Evolutionary conservation across 2,113 vertebrate species (phyloP), one percentile per base, ranked within the genome.

Genomic region (Grus americana): DNA sequence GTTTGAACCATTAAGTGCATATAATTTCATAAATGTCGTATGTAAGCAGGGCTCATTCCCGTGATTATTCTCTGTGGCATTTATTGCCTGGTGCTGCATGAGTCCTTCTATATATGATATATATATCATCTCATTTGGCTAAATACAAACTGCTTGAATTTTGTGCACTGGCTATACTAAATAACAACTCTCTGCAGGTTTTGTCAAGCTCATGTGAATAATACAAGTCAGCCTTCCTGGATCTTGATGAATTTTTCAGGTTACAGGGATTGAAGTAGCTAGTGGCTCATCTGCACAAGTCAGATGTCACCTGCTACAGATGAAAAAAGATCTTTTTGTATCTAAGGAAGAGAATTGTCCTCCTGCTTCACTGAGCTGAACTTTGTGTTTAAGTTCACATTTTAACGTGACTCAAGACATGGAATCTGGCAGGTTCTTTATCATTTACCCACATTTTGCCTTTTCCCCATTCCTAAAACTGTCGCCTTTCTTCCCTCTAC

Each of bases 391-490:
- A 87, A 58, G 61, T 91, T 96, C 86, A 79, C 83, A 80, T 73
- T 97, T 93, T 73, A 32, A 82, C 40, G 47, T 86, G 65, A 66
- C 55, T 93, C 17, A 5, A 73, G 61, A 78, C 79, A 40, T 57
- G 82, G 84, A 71, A 49, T 91, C 57, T 93, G 93, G 84, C 80
- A 79, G 82, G 78, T 81, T 83, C 73, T 89, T 93, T 90, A 96
- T 92, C 68, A 58, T 95, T 96, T 47, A 9, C 90, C 94, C 92
- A 82, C 63, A 78, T 68, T 88, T 94, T 68, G 75, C 90, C 55
- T 94, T 95, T 95, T 91, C 84, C 82, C 21, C 38, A 40, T 85
- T 93, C 88, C 79, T 80, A 68, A 96, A 96, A 95, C 62, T 78
- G 67, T 65, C 65, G 2, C 86, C 75, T 88, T 83, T 92, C 75